These are phyloP conservation scores for Dusona sp. DNA, from an alignment of 2,888 invertebrate species.

Conservation along the genomic window DNA sequence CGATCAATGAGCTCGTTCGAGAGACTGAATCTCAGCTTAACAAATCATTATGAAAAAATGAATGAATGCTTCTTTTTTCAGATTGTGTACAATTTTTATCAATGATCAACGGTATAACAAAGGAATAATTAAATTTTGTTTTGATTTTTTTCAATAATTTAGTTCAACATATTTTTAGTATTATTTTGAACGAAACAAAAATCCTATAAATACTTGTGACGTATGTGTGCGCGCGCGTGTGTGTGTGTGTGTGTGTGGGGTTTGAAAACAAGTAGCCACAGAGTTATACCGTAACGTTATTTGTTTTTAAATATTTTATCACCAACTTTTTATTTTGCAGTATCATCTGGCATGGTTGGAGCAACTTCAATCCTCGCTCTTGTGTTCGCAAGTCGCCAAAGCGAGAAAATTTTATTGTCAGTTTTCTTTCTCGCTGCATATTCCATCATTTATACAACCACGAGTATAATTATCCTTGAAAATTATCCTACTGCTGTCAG, in stretches of 20 bases:
- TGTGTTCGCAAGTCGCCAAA: conserved; percentile 63
- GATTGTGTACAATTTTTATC: not conserved
- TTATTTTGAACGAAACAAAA: not conserved
- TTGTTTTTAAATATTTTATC: conserved; percentile 14
- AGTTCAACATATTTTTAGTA: not conserved
- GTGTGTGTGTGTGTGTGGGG: too few species aligned
- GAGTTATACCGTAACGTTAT: not conserved
- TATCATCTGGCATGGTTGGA: conserved; percentile 73
- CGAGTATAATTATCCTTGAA: conserved; percentile 73
- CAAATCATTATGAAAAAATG: not conserved
- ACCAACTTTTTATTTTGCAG: conserved; percentile 61
- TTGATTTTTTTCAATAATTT: not conserved
- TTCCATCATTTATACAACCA: conserved; percentile 72
- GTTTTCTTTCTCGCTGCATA: conserved; percentile 73
- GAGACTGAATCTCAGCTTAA: not conserved
- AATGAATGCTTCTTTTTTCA: too few species aligned
- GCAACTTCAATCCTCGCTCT: conserved; percentile 68
- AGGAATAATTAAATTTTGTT: not conserved
- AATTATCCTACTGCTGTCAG: conserved; percentile 78
- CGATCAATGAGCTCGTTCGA: not conserved
- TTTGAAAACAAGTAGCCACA: not conserved
- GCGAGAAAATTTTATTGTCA: conserved; percentile 66
- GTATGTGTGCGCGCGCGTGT: too few species aligned
- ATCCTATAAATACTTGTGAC: not conserved
- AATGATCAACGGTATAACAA: not conserved